phyloP scores from a whole-genome alignment of 2,797 vertebrate species.

The Siniperca obscura region DNA sequence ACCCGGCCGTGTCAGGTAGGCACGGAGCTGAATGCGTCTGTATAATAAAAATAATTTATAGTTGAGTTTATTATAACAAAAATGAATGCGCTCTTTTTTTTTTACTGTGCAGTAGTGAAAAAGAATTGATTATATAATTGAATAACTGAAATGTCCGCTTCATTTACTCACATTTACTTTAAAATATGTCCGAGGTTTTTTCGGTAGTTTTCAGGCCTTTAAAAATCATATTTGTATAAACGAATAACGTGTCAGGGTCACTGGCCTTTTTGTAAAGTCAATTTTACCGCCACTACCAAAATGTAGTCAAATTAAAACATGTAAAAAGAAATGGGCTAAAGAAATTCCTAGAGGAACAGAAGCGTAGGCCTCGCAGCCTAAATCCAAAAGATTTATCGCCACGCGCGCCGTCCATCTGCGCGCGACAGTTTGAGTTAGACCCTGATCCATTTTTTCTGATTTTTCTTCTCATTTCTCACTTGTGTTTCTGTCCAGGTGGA shows the following conservation, averaged over 20 bases:
- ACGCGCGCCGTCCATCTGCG: not conserved
- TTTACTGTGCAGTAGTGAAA: not conserved
- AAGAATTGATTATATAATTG: not conserved
- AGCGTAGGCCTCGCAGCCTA: slow-evolving; percentile 6
- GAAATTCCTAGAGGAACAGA: not conserved
- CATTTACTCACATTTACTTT: not conserved
- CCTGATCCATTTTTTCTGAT: no score
- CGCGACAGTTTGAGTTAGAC: no score
- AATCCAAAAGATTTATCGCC: slow-evolving; percentile 9
- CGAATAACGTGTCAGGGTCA: not conserved
- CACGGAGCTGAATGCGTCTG: not conserved
- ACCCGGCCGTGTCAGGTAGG: not conserved
- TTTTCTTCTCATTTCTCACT: not conserved
- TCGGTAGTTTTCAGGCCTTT: not conserved
- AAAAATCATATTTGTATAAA: not conserved
- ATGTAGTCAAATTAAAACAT: not conserved
- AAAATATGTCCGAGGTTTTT: not conserved
- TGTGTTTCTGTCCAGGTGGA: not conserved
- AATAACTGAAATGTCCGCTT: not conserved
- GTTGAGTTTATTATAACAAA: not conserved
- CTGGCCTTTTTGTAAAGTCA: not conserved
- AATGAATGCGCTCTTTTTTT: not conserved
- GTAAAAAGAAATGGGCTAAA: not conserved
- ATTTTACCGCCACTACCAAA: no score
- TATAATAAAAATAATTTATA: not conserved